These are phyloP conservation scores for Notolabrus celidotus DNA, from an alignment of 2,797 vertebrate species.

Conservation along the genomic window DNA sequence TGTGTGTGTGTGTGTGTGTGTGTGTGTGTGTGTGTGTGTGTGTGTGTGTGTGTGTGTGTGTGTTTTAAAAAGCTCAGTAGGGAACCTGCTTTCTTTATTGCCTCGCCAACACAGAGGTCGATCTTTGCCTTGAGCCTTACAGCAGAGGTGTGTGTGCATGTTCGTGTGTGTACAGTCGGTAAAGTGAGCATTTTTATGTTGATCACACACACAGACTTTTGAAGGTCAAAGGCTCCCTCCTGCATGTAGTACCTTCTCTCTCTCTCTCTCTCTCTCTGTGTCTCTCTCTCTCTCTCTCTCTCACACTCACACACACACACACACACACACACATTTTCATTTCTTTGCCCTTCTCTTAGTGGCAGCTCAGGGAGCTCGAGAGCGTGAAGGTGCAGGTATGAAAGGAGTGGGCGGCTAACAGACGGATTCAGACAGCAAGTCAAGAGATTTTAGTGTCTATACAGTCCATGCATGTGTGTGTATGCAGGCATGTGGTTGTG, in stretches of 20 bases:
- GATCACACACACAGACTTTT: constrained; percentile 77
- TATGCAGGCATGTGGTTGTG: constrained; percentile 7
- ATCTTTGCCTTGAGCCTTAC: constrained; percentile 43
- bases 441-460: constrained; percentile 50
- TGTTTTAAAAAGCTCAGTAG: constrained; percentile 50
- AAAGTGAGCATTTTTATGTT: constrained; percentile 79
- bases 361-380: constrained; percentile 75
- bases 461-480: constrained; percentile 31
- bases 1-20: constrained; percentile 29
- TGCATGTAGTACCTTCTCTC: constrained; percentile 49
- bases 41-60: constrained; percentile 8
- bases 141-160: constrained; percentile 22
- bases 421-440: constrained; percentile 71
- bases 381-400: constrained; percentile 58
- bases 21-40: neutral
- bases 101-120: constrained; percentile 42
- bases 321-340: constrained; percentile 33
- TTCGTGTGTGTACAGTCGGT: constrained; percentile 43
- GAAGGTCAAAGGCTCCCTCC: constrained; percentile 80
- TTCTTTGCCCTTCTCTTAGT: constrained; percentile 60
- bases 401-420: constrained; percentile 62
- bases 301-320: constrained; percentile 35
- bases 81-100: constrained; percentile 61
- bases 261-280: no score
- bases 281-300: no score